Percentiles rank a stretch among this genome's conserved stretches.
phyloP scores from a whole-genome alignment of 1,140 invertebrate species.

The Bombus affinis region DNA sequence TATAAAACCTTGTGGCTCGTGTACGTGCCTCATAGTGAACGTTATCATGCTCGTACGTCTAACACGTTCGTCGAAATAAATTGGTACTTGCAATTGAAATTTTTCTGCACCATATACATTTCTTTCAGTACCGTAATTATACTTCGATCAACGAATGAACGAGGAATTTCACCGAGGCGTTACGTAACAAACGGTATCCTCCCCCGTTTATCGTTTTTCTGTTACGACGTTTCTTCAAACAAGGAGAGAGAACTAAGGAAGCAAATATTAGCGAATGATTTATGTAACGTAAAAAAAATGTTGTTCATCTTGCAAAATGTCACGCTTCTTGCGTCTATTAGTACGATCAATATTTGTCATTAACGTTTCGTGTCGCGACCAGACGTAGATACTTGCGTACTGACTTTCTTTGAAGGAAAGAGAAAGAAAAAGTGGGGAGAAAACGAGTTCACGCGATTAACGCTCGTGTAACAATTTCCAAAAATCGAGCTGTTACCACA shows the following conservation, averaged over 20 bases:
- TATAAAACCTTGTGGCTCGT: neutral
- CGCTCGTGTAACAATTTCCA: slow-evolving; percentile 16
- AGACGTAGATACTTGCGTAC: neutral
- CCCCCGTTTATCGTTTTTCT: neutral
- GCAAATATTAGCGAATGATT: slow-evolving; percentile 37
- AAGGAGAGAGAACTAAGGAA: neutral
- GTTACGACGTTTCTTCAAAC: slow-evolving; percentile 25
- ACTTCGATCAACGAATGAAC: neutral
- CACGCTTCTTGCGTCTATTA: no score
- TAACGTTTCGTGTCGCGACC: neutral
- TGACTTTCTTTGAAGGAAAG: neutral
- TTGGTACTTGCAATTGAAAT: neutral
- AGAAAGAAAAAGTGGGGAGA: neutral
- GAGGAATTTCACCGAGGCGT: neutral
- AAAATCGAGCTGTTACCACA: slow-evolving; percentile 45
- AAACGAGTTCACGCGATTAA: slow-evolving; percentile 7
- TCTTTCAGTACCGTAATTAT: neutral
- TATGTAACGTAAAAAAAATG: slow-evolving; percentile 17
- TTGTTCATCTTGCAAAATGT: slow-evolving; percentile 19
- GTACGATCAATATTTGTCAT: no score
- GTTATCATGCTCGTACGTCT: neutral
- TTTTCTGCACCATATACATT: no score
- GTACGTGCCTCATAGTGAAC: no score
- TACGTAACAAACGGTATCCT: neutral
- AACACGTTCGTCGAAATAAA: neutral